Evolutionary conservation across 2,113 vertebrate species (phyloP), one percentile per base, ranked within the genome.

Genomic region (Chloroceryle aenea): DNA sequence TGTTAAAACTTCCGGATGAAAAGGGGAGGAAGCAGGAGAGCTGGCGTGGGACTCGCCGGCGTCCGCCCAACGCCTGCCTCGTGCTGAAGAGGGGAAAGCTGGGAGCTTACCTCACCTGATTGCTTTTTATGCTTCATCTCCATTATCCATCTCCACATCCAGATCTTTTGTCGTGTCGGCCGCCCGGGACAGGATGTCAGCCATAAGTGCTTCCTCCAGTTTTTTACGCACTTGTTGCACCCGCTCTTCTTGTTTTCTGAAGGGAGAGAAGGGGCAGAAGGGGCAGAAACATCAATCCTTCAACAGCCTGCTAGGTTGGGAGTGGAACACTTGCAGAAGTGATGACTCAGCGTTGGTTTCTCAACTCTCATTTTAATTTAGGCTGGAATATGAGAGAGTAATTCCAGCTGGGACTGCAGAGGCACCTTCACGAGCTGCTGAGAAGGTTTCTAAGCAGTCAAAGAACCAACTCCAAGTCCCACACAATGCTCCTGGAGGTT

Each of bases 181-280:
- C 17, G 98, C 97, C 73, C 98, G 98, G 5, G 99, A 99, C 97
- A 99, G 85, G 53, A 98, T 95, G 38, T 99, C 99, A 1, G 98
- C 99, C 98, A 98, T 99, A 69, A 99, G 97, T 0, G 99, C 99
- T 48, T 99, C 99, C 97, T 99, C 99, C 96, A 99, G 96, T 74
- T 98, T 99, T 92, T 98, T 98, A 18, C 99, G 98, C 32, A 99
- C 99, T 90, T 99, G 98, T 42, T 98, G 97, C 32, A 99, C 99
- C 91, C 99, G 98, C 93, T 99, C 96, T 95, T 99, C 99, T 97
- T 99, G 99, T 96, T 99, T 99, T 95, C 99, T 99, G 89, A 79
- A 94, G 32, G 19, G 55, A 85, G 72, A 91, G 52, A 6, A 82
- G 29, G 91, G 91, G 53, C 25, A 84, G 43, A 84, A 69, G 30